phyloP scores from a whole-genome alignment of 2,113 vertebrate species.

The Anseranas semipalmata region DNA sequence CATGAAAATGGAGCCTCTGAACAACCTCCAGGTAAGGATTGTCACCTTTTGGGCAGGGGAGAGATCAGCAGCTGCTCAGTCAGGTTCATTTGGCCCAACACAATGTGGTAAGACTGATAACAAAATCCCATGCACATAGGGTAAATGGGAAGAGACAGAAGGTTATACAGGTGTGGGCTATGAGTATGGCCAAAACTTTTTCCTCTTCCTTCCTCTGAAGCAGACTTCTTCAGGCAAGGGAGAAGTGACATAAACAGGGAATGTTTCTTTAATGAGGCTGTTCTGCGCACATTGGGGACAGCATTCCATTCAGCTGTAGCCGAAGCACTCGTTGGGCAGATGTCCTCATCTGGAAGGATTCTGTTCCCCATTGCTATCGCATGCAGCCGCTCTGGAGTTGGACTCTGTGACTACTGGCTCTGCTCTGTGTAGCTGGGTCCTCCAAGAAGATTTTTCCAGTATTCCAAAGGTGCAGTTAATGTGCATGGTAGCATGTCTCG shows the following conservation, averaged over 20 bases:
- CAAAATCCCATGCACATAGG: rapidly evolving
- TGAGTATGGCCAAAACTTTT: neutral
- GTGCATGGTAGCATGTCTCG: neutral
- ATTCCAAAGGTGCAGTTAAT: neutral
- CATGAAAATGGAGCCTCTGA: constrained; percentile 99
- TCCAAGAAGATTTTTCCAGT: neutral
- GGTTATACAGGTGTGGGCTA: neutral
- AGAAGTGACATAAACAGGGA: neutral
- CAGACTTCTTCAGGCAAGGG: neutral
- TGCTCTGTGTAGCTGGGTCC: neutral
- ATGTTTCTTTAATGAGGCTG: neutral
- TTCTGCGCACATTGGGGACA: neutral
- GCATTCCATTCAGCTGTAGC: neutral
- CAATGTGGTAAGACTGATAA: neutral
- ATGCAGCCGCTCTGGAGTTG: neutral
- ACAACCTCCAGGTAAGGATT: constrained; percentile 92
- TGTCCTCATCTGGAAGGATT: neutral
- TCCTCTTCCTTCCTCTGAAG: neutral
- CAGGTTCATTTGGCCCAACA: neutral
- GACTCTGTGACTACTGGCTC: neutral
- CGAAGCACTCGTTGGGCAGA: neutral
- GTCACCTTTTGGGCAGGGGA: rapidly evolving
- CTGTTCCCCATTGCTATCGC: neutral
- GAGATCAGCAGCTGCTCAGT: neutral
- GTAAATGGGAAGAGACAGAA: neutral